Evolutionary conservation across 2,888 invertebrate genomes (phyloP), one percentile per base, ranked within the genome.

Genomic region (Leptothorax acervorum): DNA sequence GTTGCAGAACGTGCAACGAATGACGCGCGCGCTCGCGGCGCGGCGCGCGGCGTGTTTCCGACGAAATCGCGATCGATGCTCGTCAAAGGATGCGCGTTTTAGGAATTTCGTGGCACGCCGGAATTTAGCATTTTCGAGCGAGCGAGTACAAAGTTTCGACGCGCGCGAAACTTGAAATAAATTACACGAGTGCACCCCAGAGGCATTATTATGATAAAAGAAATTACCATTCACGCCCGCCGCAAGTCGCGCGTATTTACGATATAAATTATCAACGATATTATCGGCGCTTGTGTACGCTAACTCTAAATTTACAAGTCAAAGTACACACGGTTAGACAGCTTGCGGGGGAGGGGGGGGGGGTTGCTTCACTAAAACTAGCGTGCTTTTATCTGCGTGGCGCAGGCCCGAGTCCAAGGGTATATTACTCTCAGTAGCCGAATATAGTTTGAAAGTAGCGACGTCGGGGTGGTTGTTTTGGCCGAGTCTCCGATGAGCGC

Each of bases 1-100:
- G 39, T 48, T 39, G 57, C 76, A 84, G 82, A 86, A 90, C 90
- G 90, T 90, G 90, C 90, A 85, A 87, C 88, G 90, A 90, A 90
- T 89, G 86, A 84, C 60, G 63, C 71, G 55, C 66, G 76, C 57
- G 75, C 31, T 18, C 78, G 73, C 53, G 39, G 63, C 82, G 82
- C 23, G 23, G 23, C 23, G 23, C 23, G 23, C 23, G 23, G 23
- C 23, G 23, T 23, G 23, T 23, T 23, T 23, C 23, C 23, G 23
- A 0, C 57, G 39, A 65, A 35, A 76, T 82, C 76, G 45, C 62
- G 57, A 66, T 79, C 60, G 42, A 39, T 8, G 70, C 11, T 23
- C 76, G 75, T 65, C 51, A 53, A 35, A 70, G 35, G 42, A 35
- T 2, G 57, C 18, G 15, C 23, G 53, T 39, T 53, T 75, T 31